phyloP scores from a whole-genome alignment of 1,140 invertebrate species.

The Wiebesia pumilae region DNA sequence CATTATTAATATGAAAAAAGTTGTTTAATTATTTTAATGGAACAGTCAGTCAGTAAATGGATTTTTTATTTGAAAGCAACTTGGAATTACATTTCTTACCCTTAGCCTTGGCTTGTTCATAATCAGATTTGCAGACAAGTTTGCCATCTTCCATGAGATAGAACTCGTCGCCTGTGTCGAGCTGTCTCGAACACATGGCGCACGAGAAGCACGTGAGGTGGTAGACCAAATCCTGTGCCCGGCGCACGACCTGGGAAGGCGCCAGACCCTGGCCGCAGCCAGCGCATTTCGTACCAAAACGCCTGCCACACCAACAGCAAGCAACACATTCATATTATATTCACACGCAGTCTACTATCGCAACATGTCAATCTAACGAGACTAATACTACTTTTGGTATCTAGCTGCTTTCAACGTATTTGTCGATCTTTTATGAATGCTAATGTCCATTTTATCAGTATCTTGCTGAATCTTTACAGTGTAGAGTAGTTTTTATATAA shows the following conservation, averaged over 20 bases:
- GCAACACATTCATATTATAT: conserved; percentile 77
- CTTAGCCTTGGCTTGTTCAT: conserved; percentile 95
- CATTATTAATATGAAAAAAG: too few relatives aligned
- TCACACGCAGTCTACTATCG: conserved; percentile 19
- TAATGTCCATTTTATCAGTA: too few relatives aligned
- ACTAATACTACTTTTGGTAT: too few relatives aligned
- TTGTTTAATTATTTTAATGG: too few relatives aligned
- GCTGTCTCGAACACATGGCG: conserved; percentile 93
- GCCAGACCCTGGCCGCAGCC: conserved; percentile 97
- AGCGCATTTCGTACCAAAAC: conserved; percentile 97
- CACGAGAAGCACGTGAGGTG: conserved; percentile 98
- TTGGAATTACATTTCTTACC: conserved; percentile 73
- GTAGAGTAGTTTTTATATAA: too few relatives aligned
- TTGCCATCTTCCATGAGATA: conserved; percentile 98
- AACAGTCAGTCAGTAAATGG: too few relatives aligned
- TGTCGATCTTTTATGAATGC: too few relatives aligned
- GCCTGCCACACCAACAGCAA: conserved; percentile 85
- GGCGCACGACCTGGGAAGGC: conserved; percentile 94
- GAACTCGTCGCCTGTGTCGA: conserved; percentile 98
- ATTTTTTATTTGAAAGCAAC: too few relatives aligned
- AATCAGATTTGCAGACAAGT: conserved; percentile 97
- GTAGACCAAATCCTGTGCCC: conserved; percentile 96
- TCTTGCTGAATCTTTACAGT: too few relatives aligned
- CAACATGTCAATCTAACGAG: not conserved
- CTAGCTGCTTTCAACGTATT: too few relatives aligned